Percentiles rank a stretch among this genome's conserved stretches.
Evolutionary conservation across 2,797 vertebrate species (phyloP).

Genomic region (Notolabrus celidotus): DNA sequence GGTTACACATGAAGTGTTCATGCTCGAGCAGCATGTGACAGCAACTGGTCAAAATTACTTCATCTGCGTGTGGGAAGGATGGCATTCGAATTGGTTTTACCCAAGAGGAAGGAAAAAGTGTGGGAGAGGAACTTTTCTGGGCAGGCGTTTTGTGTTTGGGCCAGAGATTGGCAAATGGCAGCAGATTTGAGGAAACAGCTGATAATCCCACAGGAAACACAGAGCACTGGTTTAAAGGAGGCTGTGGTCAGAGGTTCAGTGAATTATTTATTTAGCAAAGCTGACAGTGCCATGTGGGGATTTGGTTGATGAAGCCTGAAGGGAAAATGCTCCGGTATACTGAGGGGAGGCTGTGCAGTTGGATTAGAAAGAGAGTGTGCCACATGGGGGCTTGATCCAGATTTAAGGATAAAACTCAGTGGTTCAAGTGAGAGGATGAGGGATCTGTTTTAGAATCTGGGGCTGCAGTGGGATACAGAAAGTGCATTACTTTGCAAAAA

Average conservation of each 20-base stretch:
- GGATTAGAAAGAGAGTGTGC: slow-evolving; percentile 42
- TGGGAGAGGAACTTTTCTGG: slow-evolving; percentile 51
- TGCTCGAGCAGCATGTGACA: slow-evolving; percentile 24
- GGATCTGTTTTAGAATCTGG: slow-evolving; percentile 35
- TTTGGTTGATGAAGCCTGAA: slow-evolving; percentile 62
- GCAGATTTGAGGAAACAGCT: slow-evolving; percentile 71
- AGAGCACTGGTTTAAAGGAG: slow-evolving; percentile 50
- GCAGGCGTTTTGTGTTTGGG: slow-evolving; percentile 26
- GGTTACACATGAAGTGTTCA: slow-evolving; percentile 26
- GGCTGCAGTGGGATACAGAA: slow-evolving; percentile 6
- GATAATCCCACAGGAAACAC: slow-evolving; percentile 76
- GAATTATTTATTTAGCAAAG: slow-evolving; percentile 60
- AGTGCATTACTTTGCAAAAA: slow-evolving; percentile 14
- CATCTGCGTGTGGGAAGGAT: slow-evolving; percentile 46
- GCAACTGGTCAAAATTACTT: slow-evolving; percentile 35
- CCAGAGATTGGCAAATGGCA: slow-evolving; percentile 56
- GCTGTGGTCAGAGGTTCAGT: slow-evolving; percentile 60
- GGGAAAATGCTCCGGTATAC: slow-evolving; percentile 66
- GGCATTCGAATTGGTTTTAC: slow-evolving; percentile 44
- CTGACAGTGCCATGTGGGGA: slow-evolving; percentile 60
- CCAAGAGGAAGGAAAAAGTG: slow-evolving; percentile 53
- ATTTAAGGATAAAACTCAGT: slow-evolving; percentile 29
- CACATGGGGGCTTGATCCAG: slow-evolving; percentile 30
- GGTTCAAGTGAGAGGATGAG: slow-evolving; percentile 34
- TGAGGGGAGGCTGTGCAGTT: slow-evolving; percentile 17